Evolutionary conservation across 2,888 invertebrate species (phyloP).

Genomic region (Apomyelois bistriatella): DNA sequence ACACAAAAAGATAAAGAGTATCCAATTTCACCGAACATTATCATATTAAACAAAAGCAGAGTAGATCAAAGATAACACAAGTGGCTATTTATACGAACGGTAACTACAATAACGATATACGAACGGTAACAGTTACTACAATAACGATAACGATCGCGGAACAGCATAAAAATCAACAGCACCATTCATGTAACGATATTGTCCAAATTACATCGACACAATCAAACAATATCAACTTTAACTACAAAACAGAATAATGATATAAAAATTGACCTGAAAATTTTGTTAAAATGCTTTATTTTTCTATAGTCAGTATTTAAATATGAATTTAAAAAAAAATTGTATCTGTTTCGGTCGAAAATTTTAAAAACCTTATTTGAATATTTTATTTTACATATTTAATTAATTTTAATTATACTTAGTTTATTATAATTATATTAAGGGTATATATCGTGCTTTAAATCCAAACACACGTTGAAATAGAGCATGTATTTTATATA

Average conservation of each 20-base stretch:
- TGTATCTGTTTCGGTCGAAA: no score
- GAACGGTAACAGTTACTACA: constrained; percentile 47
- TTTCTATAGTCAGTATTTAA: no score
- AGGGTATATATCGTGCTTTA: no score
- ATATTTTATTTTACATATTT: no score
- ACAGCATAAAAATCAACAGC: constrained; percentile 55
- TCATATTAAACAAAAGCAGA: constrained; percentile 25
- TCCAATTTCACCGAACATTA: constrained; percentile 13
- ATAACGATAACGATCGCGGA: constrained; percentile 49
- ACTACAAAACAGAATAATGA: background rate
- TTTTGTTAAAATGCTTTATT: background rate
- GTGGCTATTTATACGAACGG: constrained; percentile 47
- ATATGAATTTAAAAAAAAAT: no score
- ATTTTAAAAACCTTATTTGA: no score
- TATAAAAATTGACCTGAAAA: background rate
- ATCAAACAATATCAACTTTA: constrained; percentile 34
- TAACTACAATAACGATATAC: constrained; percentile 49
- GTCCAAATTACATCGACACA: constrained; percentile 35
- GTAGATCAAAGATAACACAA: constrained; percentile 47
- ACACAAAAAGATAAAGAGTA: background rate
- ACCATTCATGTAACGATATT: constrained; percentile 44
- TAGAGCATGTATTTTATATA: no score
- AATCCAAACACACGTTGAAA: no score
- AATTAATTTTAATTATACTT: no score
- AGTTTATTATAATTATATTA: no score